Evolutionary conservation across 2,797 vertebrate genomes (phyloP).

Genomic region (Chrosomus eos): DNA sequence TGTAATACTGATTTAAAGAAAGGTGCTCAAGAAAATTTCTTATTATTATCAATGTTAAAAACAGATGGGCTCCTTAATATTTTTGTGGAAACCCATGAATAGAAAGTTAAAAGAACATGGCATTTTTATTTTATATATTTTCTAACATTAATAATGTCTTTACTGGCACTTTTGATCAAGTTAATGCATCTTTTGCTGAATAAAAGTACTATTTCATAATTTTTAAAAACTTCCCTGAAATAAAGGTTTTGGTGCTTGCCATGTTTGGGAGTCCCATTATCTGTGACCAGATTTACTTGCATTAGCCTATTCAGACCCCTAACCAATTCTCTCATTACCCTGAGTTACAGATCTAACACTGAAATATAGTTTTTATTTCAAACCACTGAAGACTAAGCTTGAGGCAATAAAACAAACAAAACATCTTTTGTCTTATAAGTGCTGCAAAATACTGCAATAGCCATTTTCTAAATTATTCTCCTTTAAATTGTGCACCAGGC

Average conservation of each 20-base stretch:
- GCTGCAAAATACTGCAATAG: neutral
- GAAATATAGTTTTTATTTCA: neutral
- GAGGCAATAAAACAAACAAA: neutral
- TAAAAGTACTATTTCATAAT: neutral
- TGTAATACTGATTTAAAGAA: neutral
- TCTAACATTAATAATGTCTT: neutral
- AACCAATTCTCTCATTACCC: neutral
- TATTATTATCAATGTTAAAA: neutral
- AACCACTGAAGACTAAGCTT: neutral
- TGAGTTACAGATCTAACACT: neutral
- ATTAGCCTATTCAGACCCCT: neutral
- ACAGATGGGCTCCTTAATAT: neutral
- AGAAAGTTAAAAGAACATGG: neutral
- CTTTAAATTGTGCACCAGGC: neutral
- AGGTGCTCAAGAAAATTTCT: neutral
- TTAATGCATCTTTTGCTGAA: neutral
- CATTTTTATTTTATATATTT: neutral
- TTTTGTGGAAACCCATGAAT: neutral
- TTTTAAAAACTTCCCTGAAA: too few species aligned
- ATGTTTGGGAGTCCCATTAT: neutral
- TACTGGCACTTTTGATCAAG: neutral
- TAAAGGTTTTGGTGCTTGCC: too few species aligned
- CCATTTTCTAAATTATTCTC: neutral
- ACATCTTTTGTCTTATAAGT: neutral
- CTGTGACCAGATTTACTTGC: neutral